These are phyloP conservation scores for Agrochola lota DNA, from an alignment of 2,888 invertebrate genomes.

Conservation along the genomic window DNA sequence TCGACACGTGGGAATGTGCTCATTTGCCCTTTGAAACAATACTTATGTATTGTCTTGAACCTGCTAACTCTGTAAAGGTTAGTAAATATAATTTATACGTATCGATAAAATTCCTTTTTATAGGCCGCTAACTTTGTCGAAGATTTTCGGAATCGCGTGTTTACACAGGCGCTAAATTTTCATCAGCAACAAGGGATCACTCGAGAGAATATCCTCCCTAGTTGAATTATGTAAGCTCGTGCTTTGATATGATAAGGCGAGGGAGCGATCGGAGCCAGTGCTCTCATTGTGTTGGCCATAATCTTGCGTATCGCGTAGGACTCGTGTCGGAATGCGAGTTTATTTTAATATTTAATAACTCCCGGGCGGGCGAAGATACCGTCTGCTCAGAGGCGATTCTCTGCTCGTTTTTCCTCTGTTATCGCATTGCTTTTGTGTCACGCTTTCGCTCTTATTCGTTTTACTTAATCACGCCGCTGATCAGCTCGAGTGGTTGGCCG, in stretches of 20 bases:
- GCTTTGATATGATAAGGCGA: conserved; percentile 87
- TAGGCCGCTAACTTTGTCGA: conserved; percentile 53
- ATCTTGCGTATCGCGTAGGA: conserved; percentile 89
- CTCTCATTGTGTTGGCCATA: conserved; percentile 88
- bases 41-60: conserved; percentile 4
- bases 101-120: conserved; percentile 59
- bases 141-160: conserved; percentile 69
- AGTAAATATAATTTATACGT: conserved; percentile 49
- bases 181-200: conserved; percentile 74
- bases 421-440: conserved; percentile 89
- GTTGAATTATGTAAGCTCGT: conserved; percentile 85
- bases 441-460: conserved; percentile 86
- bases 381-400: conserved; percentile 86
- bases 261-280: conserved; percentile 83
- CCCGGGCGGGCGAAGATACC: conserved; percentile 86
- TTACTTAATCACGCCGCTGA: conserved; percentile 86
- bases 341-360: conserved; percentile 91
- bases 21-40: conserved; percentile 69
- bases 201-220: conserved; percentile 75
- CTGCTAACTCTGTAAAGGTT: conserved; percentile 62
- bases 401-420: conserved; percentile 87
- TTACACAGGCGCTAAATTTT: conserved; percentile 79
- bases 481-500: conserved; percentile 79
- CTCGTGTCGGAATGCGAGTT: conserved; percentile 89
- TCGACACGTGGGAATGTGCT: conserved; percentile 58